Base-by-base conservation (phyloP, 2,888 invertebrate genomes). In the Agelastica alni region DNA sequence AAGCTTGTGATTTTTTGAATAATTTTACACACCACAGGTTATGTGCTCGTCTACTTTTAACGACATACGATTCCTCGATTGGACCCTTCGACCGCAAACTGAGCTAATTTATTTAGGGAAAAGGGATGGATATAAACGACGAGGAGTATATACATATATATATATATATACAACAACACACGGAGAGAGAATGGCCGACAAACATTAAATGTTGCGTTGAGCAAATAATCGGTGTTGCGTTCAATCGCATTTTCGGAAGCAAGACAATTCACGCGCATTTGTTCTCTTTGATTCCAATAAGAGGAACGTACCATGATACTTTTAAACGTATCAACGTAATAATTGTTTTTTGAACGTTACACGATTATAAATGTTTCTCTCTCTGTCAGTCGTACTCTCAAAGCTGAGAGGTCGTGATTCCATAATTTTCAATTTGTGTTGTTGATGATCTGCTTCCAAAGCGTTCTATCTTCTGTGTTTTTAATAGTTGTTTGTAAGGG, bases 41-140 rank as follows among this genome's bases (percentile, higher is more conserved):
- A 49, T 52, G 53, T 48, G 30, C 55, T 47, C 20, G 30, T 49
- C 26, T 39, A 20, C 30, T 49, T 41, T 46, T 42, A 56, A 59
- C 56, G 51, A 45, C 62, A 53, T 56, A 56, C 53, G 53, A 55
- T 61, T 61, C 54, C 61, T 58, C 61, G 59, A 63, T 61, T 59
- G 61, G 61, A 55, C 61, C 60, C 59, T 54, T 56, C 55, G 59
- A 55, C 64, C 64, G 54, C 62, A 62, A 64, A 64, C 64, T 58
- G 56, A 59, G 61, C 61, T 62, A 64, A 64, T 64, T 64, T 64
- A 64, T 62, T 64, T 61, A 36, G 53, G 53, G 53, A 39, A 49
- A 48, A 56, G 59, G 62, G 64, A 62, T 62, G 58, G 60, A 63
- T 59, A 56, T 51, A 53, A 56, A 55, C 60, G 54, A 32, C 53